Percentiles rank a stretch among this genome's conserved stretches.
Conservation (phyloP, 1,140 invertebrate genomes). For the Helicoverpa armigera region DNA sequence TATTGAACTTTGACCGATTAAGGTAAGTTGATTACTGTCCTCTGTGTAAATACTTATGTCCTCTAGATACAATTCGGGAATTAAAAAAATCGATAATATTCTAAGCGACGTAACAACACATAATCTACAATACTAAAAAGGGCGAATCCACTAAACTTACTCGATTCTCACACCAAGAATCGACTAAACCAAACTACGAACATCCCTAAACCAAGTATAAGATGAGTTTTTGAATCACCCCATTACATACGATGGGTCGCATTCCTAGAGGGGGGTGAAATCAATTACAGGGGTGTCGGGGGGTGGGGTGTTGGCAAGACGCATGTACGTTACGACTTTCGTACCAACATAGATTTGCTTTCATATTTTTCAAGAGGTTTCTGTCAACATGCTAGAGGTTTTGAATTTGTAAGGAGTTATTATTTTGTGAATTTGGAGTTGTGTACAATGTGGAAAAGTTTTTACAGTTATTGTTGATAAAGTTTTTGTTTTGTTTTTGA, state of each 20-base stretch:
- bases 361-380: slow-evolving; percentile 28
- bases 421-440: too few relatives aligned
- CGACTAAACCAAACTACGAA: neutral
- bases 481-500: neutral
- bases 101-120: too few relatives aligned
- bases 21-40: too few relatives aligned
- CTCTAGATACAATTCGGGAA: too few relatives aligned
- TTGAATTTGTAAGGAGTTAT: neutral
- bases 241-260: slow-evolving; percentile 52
- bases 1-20: too few relatives aligned
- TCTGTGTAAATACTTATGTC: too few relatives aligned
- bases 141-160: neutral
- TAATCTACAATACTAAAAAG: neutral
- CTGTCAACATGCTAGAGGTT: slow-evolving; percentile 20
- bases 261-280: slow-evolving; percentile 55
- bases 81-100: too few relatives aligned
- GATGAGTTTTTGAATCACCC: slow-evolving; percentile 56
- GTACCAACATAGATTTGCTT: slow-evolving; percentile 34
- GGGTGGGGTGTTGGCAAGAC: slow-evolving; percentile 24
- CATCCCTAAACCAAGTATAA: slow-evolving; percentile 30
- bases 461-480: too few relatives aligned
- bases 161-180: neutral
- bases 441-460: too few relatives aligned
- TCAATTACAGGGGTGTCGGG: slow-evolving; percentile 52
- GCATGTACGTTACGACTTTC: slow-evolving; percentile 45